Percentiles rank a stretch among this genome's conserved stretches.
These are phyloP conservation scores for Laterallus jamaicensis DNA, from an alignment of 2,113 vertebrate genomes.

Conservation along the genomic window DNA sequence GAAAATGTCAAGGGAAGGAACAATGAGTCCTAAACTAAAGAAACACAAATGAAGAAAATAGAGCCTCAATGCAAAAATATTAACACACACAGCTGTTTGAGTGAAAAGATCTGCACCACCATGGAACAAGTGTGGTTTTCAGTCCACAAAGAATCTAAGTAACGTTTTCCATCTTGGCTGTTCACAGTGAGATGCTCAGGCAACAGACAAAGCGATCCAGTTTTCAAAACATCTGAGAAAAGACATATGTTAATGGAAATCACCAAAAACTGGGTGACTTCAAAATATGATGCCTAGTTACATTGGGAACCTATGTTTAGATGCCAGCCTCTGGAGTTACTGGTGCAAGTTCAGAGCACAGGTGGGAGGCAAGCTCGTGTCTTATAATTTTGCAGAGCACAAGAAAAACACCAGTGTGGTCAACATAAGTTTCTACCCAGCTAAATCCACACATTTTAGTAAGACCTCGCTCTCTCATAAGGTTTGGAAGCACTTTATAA, in stretches of 20 bases:
- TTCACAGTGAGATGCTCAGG: not conserved
- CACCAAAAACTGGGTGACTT: not conserved
- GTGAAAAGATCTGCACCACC: not conserved
- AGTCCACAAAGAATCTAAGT: not conserved
- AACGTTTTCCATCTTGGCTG: constrained; percentile 16
- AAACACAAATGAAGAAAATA: not conserved
- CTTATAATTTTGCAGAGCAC: not conserved
- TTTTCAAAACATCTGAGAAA: not conserved
- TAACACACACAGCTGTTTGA: not conserved
- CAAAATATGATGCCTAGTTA: not conserved
- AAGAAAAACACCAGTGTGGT: not conserved
- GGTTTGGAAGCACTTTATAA: not conserved
- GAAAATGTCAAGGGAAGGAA: not conserved
- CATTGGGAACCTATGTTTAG: not conserved
- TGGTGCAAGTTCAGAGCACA: not conserved
- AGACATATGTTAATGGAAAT: not conserved
- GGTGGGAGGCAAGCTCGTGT: not conserved
- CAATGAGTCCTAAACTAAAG: not conserved
- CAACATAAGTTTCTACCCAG: not conserved
- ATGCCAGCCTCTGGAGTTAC: not conserved
- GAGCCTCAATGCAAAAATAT: not conserved
- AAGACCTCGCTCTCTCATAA: not conserved
- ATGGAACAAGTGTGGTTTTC: not conserved
- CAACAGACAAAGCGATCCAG: not conserved
- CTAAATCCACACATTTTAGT: not conserved